Conservation (phyloP, 2,888 invertebrate genomes). For the Perithous albicinctus region DNA sequence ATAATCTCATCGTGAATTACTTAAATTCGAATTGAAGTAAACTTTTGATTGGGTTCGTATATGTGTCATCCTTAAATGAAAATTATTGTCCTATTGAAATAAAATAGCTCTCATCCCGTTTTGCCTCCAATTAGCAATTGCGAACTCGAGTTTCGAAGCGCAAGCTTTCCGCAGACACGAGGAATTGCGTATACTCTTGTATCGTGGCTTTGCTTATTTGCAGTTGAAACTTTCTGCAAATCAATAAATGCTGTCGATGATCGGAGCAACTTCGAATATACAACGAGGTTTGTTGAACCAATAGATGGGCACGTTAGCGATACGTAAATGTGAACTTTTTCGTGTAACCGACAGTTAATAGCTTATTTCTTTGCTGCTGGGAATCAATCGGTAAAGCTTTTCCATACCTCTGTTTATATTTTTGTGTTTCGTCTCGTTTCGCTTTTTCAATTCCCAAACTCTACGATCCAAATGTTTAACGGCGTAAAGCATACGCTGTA, state of each 20-base stretch:
- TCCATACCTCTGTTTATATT: background rate
- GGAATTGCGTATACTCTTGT: background rate
- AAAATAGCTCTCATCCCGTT: background rate
- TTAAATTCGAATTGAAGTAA: too few species aligned
- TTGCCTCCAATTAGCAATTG: background rate
- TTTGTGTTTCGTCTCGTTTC: background rate
- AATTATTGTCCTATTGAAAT: background rate
- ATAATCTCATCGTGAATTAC: too few species aligned
- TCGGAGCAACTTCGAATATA: conserved; percentile 24
- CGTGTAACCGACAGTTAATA: background rate
- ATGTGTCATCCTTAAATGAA: too few species aligned
- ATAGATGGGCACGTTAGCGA: conserved; percentile 17
- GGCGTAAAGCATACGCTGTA: background rate
- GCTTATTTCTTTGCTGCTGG: background rate
- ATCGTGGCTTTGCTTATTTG: conserved; percentile 46
- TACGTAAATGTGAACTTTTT: conserved; percentile 35
- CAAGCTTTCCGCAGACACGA: background rate
- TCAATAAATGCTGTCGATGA: conserved; percentile 18
- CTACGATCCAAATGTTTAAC: background rate
- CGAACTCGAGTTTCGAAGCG: background rate
- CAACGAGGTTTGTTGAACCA: conserved; percentile 36
- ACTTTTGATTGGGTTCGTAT: too few species aligned
- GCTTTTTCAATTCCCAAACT: background rate
- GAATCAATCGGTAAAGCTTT: background rate
- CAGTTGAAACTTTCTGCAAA: conserved; percentile 24